Evolutionary conservation across 2,113 vertebrate species (phyloP).

Genomic region (Megaleporinus macrocephalus): DNA sequence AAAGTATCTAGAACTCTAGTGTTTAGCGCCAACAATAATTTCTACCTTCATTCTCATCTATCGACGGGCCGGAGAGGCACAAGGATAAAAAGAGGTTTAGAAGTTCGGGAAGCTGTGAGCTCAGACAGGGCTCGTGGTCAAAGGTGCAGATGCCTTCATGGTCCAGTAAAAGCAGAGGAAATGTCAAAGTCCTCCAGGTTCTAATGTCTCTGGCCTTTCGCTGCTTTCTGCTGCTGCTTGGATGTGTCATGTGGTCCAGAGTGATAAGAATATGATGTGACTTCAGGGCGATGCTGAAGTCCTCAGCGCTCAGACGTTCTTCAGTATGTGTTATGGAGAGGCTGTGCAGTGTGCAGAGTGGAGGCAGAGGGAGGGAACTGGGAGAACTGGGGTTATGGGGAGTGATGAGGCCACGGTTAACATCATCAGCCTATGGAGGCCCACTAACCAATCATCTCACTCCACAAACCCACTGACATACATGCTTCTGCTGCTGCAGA

Average conservation of each 20-base stretch:
- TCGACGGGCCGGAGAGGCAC: too few relatives aligned
- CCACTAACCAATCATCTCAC: too few relatives aligned
- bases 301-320: background rate
- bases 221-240: background rate
- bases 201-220: background rate
- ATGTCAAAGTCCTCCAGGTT: background rate
- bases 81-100: too few relatives aligned
- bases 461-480: too few relatives aligned
- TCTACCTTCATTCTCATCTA: too few relatives aligned
- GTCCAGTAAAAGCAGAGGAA: conserved; percentile 4
- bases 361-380: too few relatives aligned
- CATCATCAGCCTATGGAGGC: too few relatives aligned
- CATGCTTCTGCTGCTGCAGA: too few relatives aligned
- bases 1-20: too few relatives aligned
- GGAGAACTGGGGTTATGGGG: too few relatives aligned
- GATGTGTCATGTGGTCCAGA: background rate
- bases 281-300: background rate
- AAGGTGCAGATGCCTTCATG: conserved; percentile 9
- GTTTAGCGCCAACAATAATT: too few relatives aligned
- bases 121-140: background rate
- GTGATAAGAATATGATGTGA: conserved; percentile 18
- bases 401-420: too few relatives aligned
- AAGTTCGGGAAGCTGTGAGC: background rate
- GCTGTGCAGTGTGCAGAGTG: background rate
- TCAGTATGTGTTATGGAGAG: background rate